Evolutionary conservation across 2,113 vertebrate genomes (phyloP).

Genomic region (Pomatorhinus ruficollis): DNA sequence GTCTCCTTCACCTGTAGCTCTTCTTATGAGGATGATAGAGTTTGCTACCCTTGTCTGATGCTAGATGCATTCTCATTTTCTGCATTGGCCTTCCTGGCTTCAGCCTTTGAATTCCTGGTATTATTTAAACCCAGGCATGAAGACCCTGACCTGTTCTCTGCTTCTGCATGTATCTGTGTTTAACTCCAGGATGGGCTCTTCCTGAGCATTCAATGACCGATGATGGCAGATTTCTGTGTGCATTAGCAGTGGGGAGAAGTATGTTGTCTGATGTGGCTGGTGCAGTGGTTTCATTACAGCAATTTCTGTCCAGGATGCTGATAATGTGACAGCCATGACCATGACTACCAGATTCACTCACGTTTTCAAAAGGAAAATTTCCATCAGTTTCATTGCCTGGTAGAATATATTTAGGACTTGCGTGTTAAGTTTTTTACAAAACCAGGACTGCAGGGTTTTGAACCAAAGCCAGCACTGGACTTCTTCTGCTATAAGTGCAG

Average conservation of each 20-base stretch:
- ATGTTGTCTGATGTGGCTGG: neutral
- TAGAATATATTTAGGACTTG: neutral
- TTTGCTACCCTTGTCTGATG: neutral
- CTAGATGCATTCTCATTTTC: neutral
- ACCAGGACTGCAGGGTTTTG: neutral
- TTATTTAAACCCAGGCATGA: neutral
- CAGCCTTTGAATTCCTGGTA: neutral
- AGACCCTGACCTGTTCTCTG: neutral
- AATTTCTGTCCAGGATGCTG: neutral
- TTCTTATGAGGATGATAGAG: neutral
- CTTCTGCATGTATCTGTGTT: rapidly evolving
- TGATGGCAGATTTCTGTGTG: neutral
- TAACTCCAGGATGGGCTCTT: neutral
- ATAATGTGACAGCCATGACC: neutral
- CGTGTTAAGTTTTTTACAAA: neutral
- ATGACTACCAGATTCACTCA: neutral
- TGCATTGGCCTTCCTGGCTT: neutral
- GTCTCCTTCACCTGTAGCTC: neutral
- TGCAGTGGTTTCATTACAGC: neutral
- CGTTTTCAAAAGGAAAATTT: neutral
- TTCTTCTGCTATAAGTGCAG: neutral
- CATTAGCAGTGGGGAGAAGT: neutral
- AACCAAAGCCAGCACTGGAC: neutral
- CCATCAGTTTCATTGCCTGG: neutral
- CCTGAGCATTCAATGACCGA: neutral